Conservation (phyloP, 1,140 invertebrate species). For the Apis cerana region DNA sequence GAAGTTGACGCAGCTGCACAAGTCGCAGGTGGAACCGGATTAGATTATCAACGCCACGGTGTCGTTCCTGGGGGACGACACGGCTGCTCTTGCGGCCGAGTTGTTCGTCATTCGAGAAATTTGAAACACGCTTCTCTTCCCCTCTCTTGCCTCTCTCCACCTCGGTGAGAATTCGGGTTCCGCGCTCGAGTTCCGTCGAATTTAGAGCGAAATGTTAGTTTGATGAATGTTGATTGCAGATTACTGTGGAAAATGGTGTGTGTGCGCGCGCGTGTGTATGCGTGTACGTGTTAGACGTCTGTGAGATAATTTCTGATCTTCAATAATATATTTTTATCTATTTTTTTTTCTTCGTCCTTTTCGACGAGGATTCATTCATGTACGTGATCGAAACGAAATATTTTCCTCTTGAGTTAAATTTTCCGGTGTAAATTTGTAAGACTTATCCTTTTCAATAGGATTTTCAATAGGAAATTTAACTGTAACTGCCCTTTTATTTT, state of each 20-base stretch:
- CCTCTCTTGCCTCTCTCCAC: too few species aligned
- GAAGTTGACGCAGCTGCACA: slow-evolving; percentile 54
- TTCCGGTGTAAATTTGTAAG: background rate
- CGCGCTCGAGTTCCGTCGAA: background rate
- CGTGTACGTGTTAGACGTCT: too few species aligned
- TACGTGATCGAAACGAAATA: background rate
- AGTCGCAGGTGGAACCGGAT: slow-evolving; percentile 46
- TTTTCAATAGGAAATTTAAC: background rate
- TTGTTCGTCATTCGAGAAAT: background rate
- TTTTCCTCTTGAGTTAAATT: background rate
- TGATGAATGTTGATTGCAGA: background rate
- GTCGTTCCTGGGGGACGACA: background rate
- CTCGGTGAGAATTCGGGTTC: background rate
- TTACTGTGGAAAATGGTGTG: background rate
- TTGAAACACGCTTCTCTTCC: background rate
- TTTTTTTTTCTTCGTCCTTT: too few species aligned
- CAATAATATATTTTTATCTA: too few species aligned
- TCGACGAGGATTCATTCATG: background rate
- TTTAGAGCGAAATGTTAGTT: background rate
- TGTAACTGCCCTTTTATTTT: too few species aligned
- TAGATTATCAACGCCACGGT: slow-evolving; percentile 50
- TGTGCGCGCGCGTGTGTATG: background rate
- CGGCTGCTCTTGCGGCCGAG: background rate
- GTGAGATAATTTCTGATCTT: too few species aligned
- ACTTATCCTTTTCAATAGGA: background rate